Conservation (phyloP, 2,113 vertebrate genomes). For the Anhinga anhinga region DNA sequence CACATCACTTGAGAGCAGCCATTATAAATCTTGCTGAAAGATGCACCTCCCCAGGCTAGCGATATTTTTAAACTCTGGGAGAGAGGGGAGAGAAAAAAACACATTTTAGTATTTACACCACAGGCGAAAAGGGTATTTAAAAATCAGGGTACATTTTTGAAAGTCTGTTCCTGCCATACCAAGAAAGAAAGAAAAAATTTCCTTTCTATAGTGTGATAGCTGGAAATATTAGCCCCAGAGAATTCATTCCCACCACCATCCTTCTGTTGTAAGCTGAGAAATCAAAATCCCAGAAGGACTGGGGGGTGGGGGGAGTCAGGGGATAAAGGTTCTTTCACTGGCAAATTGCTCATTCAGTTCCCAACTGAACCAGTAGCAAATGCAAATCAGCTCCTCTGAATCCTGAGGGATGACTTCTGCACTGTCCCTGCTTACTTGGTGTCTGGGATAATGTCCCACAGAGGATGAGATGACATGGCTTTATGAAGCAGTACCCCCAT, state of each 20-base stretch:
- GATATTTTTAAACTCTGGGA: constrained; percentile 62
- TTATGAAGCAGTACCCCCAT: accelerated
- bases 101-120: constrained; percentile 57
- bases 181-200: neutral
- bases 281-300: constrained; percentile 17
- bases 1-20: constrained; percentile 62
- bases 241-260: neutral
- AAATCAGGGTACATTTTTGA: constrained; percentile 40
- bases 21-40: constrained; percentile 73
- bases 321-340: constrained; percentile 1
- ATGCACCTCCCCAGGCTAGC: constrained; percentile 69
- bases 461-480: neutral
- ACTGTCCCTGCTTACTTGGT: neutral
- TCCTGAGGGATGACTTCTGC: neutral
- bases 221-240: constrained; percentile 21
- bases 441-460: neutral
- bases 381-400: neutral
- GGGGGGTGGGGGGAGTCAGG: neutral
- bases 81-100: neutral
- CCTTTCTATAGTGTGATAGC: neutral
- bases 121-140: constrained; percentile 58
- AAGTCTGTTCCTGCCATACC: constrained; percentile 21
- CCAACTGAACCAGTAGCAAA: neutral
- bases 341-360: neutral
- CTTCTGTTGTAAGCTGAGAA: neutral